Percentiles rank a stretch among this genome's conserved stretches.
Evolutionary conservation across 2,888 invertebrate genomes (phyloP).

Genomic region (Mystacides longicornis): DNA sequence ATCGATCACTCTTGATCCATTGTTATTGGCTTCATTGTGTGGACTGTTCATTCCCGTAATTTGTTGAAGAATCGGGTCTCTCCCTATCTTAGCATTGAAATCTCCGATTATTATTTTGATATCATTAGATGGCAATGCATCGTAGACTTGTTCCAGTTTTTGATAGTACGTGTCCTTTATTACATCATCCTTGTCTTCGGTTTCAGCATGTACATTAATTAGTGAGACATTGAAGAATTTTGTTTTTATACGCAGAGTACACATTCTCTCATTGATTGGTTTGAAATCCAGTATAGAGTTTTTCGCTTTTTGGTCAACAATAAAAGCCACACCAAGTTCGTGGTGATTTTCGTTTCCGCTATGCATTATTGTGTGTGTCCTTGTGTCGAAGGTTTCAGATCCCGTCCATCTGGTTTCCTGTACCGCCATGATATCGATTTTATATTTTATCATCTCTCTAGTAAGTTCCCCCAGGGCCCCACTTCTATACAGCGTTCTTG

Average conservation of each 20-base stretch:
- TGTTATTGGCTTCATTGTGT: constrained; percentile 2
- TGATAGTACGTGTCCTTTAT: not conserved
- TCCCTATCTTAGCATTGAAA: constrained; percentile 4
- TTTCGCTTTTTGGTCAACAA: not conserved
- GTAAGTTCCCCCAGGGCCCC: not conserved
- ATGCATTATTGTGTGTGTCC: no score
- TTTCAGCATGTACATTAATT: not conserved
- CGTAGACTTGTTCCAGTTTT: constrained; percentile 9
- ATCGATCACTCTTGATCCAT: constrained; percentile 6
- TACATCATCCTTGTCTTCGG: constrained; percentile 4
- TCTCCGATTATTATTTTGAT: constrained; percentile 4
- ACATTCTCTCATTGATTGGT: not conserved
- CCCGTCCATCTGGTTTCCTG: constrained; percentile 10
- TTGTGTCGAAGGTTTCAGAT: not conserved
- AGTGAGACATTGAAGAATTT: constrained; percentile 6
- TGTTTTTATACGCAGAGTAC: not conserved
- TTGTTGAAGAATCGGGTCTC: not conserved
- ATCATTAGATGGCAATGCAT: constrained; percentile 6
- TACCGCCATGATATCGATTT: not conserved
- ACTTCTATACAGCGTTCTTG: not conserved
- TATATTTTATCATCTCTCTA: not conserved
- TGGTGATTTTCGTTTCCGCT: constrained; percentile 2
- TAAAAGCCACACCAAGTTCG: not conserved
- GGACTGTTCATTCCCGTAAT: constrained; percentile 8
- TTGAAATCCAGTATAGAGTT: constrained; percentile 6